phyloP scores from a whole-genome alignment of 2,113 vertebrate genomes.

The Oreotrochilus melanogaster region DNA sequence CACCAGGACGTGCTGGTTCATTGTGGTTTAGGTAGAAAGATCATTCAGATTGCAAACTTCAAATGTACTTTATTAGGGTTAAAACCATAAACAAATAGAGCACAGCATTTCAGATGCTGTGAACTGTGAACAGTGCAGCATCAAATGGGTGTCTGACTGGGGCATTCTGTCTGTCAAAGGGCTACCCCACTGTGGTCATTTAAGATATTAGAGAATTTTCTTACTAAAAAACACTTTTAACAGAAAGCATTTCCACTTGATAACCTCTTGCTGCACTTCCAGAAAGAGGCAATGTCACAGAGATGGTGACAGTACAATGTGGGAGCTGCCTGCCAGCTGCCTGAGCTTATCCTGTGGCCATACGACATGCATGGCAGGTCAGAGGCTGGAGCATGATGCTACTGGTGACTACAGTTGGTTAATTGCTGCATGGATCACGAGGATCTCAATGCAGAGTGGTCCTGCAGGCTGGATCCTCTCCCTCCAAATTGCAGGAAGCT shows the following conservation, averaged over 20 bases:
- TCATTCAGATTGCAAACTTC: neutral
- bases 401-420: accelerated
- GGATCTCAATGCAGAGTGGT: neutral
- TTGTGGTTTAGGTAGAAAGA: neutral
- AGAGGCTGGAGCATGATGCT: neutral
- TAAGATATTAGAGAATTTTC: neutral
- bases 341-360: accelerated
- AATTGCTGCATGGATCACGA: too few species aligned
- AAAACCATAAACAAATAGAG: neutral
- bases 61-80: neutral
- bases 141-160: neutral
- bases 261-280: neutral
- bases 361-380: accelerated
- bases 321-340: accelerated
- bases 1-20: neutral
- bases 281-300: accelerated
- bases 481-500: too few species aligned
- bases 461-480: neutral
- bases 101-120: neutral
- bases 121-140: neutral
- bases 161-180: neutral
- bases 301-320: accelerated
- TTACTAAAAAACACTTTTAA: neutral
- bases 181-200: neutral
- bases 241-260: neutral